Base-by-base conservation (phyloP, 2,888 invertebrate species). In the Cantharis rustica region DNA sequence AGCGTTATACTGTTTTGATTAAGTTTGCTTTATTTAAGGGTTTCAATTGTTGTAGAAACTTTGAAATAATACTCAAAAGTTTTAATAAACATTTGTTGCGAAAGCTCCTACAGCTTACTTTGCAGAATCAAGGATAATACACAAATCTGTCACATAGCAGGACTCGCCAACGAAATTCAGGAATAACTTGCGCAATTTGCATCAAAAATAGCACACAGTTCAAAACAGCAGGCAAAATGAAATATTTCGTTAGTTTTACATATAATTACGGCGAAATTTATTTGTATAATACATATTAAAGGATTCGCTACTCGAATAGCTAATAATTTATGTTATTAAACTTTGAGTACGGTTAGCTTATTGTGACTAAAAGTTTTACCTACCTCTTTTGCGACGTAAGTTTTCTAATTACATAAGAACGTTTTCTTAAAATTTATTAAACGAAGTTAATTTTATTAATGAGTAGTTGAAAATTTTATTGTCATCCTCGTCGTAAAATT, bases 1-100 rank as follows among this genome's bases (percentile, higher is more conserved):
- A 70, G 69, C 64, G 31, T 74, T 20, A 70, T 69, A 62, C 73
- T 16, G 73, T 63, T 73, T 73, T 73, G 73, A 73, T 73, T 73
- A 73, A 73, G 64, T 66, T 66, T 66, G 64, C 64, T 66, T 66
- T 66, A 23, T 66, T 66, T 20, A 66, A 20, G 13, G 23, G 64
- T 66, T 23, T 66, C 64, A 20, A 20, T 66, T 66, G 64, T 66
- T 20, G 23, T 66, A 66, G 20, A 66, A 66, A 66, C 64, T 66
- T 66, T 17, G 23, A 23, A 16, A 66, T 66, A 66, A 66, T 23
- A 66, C 47, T 47, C 47, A 47, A 47, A 47, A 47, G 47, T 47
- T 47, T 47, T 47, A 47, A 47, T 47, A 47, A 47, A 47, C 47
- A 47, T 47, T 47, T 47, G 47, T 47, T 47, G 47, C 47, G n/a